Conservation (phyloP, 2,797 vertebrate genomes). For the Pipistrellus nathusii region DNA sequence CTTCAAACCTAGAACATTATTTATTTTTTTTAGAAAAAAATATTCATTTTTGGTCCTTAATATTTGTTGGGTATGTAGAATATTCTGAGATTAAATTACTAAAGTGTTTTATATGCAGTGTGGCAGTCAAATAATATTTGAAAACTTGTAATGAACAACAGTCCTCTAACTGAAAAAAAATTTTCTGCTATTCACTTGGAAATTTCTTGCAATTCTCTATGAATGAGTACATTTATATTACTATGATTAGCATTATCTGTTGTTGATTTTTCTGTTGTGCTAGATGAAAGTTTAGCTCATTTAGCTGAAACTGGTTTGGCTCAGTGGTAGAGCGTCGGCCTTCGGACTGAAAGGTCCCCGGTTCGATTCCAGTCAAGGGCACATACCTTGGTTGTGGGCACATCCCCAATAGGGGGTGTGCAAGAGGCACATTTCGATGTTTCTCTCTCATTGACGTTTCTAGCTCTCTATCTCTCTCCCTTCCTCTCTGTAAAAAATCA, state of each 20-base stretch:
- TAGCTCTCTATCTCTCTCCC: too few relatives aligned
- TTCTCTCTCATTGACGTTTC: too few relatives aligned
- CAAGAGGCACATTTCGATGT: too few relatives aligned
- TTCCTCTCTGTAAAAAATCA: too few relatives aligned
- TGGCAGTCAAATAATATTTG: slow-evolving; percentile 18
- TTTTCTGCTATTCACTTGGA: not conserved
- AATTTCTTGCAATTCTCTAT: not conserved
- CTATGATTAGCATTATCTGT: not conserved
- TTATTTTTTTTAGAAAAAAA: not conserved
- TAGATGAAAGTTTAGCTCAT: not conserved
- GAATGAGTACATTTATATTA: not conserved
- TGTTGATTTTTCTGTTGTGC: not conserved
- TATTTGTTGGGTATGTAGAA: not conserved
- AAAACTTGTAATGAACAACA: not conserved
- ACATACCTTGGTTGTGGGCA: too few relatives aligned
- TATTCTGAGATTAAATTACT: not conserved
- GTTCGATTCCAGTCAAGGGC: too few relatives aligned
- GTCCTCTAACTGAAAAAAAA: not conserved
- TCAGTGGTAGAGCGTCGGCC: too few relatives aligned
- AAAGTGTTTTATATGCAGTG: not conserved
- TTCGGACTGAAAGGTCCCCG: too few relatives aligned
- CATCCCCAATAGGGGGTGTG: too few relatives aligned
- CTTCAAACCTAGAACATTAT: not conserved
- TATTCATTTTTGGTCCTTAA: not conserved
- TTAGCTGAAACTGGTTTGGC: not conserved